A percentile compares a stretch with the other conserved stretches of the same genome.
Evolutionary conservation across 1,140 invertebrate species (phyloP).

Genomic region (Trachymyrmex septentrionalis): DNA sequence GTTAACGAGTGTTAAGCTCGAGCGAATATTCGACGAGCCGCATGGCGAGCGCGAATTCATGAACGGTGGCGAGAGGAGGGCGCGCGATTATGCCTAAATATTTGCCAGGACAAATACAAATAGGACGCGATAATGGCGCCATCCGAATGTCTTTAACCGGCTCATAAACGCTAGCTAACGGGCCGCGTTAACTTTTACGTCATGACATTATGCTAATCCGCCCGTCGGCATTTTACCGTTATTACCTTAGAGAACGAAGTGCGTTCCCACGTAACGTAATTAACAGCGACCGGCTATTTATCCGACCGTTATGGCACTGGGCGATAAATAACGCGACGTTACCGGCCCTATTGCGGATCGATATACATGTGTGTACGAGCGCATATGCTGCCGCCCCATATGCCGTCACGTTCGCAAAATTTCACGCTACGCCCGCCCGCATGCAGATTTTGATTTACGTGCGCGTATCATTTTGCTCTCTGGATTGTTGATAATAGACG

Average conservation of each 20-base stretch:
- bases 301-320: conserved; percentile 45
- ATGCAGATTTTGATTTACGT: conserved; percentile 59
- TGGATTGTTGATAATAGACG: conserved; percentile 61
- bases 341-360: conserved; percentile 45
- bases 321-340: conserved; percentile 58
- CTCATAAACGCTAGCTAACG: conserved; percentile 53
- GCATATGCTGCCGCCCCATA: conserved; percentile 50
- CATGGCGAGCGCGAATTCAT: background rate
- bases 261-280: conserved; percentile 58
- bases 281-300: conserved; percentile 60
- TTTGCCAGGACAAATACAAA: conserved; percentile 61
- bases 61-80: background rate
- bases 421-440: conserved; percentile 58
- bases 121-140: conserved; percentile 37
- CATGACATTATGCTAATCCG: conserved; percentile 56
- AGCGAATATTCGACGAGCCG: conserved; percentile 10
- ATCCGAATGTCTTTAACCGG: conserved; percentile 58
- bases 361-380: conserved; percentile 31
- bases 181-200: conserved; percentile 62
- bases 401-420: conserved; percentile 55
- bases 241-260: conserved; percentile 53
- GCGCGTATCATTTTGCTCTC: conserved; percentile 59
- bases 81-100: conserved; percentile 56
- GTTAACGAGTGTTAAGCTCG: conserved; percentile 51
- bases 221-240: conserved; percentile 35